These are phyloP conservation scores for Trichosurus vulpecula DNA, from an alignment of 2,797 vertebrate species.

Conservation along the genomic window DNA sequence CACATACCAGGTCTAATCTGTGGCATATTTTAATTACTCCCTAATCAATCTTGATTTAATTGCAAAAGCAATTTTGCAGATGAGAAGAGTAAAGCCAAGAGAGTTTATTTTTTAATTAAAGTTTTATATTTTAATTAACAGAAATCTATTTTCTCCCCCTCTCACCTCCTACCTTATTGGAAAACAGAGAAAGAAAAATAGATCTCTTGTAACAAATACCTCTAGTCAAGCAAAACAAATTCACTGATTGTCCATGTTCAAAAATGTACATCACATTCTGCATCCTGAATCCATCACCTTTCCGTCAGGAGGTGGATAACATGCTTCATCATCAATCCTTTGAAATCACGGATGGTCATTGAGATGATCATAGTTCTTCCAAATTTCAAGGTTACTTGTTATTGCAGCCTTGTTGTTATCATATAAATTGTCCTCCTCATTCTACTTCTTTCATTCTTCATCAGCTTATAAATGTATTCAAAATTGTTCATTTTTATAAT, in stretches of 20 bases:
- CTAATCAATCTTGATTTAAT: not conserved
- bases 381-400: not conserved
- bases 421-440: not conserved
- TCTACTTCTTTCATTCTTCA: not conserved
- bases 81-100: not conserved
- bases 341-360: not conserved
- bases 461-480: not conserved
- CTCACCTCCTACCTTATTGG: not conserved
- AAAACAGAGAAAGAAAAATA: not conserved
- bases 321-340: not conserved
- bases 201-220: not conserved
- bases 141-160: not conserved
- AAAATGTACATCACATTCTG: not conserved
- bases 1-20: not conserved
- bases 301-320: not conserved
- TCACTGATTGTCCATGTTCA: not conserved
- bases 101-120: slow-evolving; percentile 1
- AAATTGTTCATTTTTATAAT: not conserved
- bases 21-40: not conserved
- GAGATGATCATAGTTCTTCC: not conserved
- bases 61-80: not conserved
- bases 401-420: not conserved
- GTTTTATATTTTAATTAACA: not conserved
- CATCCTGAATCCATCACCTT: not conserved
- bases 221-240: not conserved